Conservation (phyloP, 2,797 vertebrate species). For the Cheirogaleus major region DNA sequence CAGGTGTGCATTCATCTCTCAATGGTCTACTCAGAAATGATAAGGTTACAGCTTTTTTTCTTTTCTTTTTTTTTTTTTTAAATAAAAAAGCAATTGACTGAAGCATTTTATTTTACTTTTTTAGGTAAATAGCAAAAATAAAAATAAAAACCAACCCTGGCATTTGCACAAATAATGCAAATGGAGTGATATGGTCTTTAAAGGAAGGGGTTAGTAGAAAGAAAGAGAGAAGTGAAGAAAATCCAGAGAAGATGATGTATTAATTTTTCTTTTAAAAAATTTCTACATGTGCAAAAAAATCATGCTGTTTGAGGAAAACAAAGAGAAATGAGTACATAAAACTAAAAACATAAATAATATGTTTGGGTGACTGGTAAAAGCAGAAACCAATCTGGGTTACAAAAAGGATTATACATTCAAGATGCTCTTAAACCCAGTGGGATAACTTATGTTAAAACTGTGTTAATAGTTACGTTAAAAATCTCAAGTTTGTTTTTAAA, state of each 20-base stretch:
- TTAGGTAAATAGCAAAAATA: conserved; percentile 81
- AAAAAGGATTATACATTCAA: conserved; percentile 89
- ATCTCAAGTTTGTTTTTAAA: conserved; percentile 88
- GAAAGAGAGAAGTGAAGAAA: conserved; percentile 64
- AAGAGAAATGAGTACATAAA: conserved; percentile 85
- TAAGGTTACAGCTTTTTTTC: conserved; percentile 83
- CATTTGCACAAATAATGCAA: conserved; percentile 86
- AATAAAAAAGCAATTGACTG: conserved; percentile 82
- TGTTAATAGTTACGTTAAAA: conserved; percentile 90
- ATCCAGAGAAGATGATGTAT: conserved; percentile 72
- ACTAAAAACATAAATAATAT: conserved; percentile 87
- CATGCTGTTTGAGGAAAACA: conserved; percentile 85
- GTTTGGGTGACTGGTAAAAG: conserved; percentile 85
- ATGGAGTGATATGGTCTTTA: conserved; percentile 84
- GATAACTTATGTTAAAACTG: conserved; percentile 87
- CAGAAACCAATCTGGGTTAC: conserved; percentile 86
- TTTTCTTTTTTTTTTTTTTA: conserved; percentile 64
- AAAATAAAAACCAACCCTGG: conserved; percentile 79
- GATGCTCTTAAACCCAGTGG: conserved; percentile 88
- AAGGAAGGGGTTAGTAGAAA: conserved; percentile 76
- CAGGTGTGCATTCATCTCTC: conserved; percentile 86
- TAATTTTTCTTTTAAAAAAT: conserved; percentile 78
- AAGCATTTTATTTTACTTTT: conserved; percentile 71
- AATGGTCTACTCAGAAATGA: conserved; percentile 78
- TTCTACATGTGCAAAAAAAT: conserved; percentile 86